Conservation (phyloP, 1,140 invertebrate species). For the Maconellicoccus hirsutus region DNA sequence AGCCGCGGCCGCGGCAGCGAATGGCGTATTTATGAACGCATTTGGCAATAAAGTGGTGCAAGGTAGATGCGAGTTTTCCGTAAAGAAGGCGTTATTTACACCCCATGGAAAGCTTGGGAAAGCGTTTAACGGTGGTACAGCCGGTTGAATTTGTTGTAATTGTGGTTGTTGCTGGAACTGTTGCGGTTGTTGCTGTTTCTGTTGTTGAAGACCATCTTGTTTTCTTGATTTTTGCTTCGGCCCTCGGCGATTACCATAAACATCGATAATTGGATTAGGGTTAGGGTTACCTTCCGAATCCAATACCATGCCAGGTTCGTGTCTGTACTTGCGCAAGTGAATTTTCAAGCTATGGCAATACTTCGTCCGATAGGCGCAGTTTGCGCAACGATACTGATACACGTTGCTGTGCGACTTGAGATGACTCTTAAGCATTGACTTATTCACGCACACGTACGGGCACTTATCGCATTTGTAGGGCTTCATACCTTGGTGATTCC, state of each 20-base stretch:
- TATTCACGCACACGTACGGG: constrained; percentile 90
- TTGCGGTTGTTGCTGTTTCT: not conserved
- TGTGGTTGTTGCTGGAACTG: constrained; percentile 8
- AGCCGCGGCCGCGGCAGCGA: constrained; percentile 16
- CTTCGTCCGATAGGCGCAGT: constrained; percentile 96
- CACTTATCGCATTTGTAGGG: constrained; percentile 93
- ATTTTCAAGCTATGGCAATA: constrained; percentile 96
- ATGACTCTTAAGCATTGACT: constrained; percentile 98
- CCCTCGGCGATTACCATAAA: constrained; percentile 76
- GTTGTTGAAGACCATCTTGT: constrained; percentile 22
- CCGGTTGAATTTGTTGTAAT: not conserved
- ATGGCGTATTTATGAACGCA: constrained; percentile 7
- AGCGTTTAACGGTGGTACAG: not conserved
- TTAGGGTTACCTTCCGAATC: constrained; percentile 80
- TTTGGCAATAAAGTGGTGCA: not conserved
- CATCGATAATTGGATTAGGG: constrained; percentile 74
- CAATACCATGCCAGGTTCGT: constrained; percentile 68
- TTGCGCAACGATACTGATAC: constrained; percentile 88
- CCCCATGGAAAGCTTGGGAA: not conserved
- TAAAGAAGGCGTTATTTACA: not conserved
- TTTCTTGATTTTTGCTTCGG: constrained; percentile 52
- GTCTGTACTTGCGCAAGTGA: constrained; percentile 81
- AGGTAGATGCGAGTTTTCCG: not conserved
- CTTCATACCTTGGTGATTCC: constrained; percentile 91
- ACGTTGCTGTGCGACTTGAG: constrained; percentile 95